These are phyloP conservation scores for Chaetodon trifasciatus DNA, from an alignment of 2,797 vertebrate genomes.

Conservation along the genomic window DNA sequence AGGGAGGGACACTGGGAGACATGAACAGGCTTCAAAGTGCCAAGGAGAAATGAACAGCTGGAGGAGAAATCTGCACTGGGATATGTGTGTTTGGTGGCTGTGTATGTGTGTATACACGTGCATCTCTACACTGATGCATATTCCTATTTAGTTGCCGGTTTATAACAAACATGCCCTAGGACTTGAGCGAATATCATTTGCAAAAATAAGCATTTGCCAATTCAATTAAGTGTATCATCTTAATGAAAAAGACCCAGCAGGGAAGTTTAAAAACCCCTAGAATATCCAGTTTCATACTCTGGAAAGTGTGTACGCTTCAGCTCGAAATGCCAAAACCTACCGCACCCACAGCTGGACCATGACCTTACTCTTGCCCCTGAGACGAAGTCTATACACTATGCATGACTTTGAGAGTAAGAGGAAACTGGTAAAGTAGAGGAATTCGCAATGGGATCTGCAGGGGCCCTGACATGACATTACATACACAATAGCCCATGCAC, in stretches of 20 bases:
- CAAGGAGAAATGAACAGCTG: conserved; percentile 82
- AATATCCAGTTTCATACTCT: conserved; percentile 28
- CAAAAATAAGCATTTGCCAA: conserved; percentile 77
- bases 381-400: conserved; percentile 49
- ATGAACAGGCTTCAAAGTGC: conserved; percentile 81
- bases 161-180: conserved; percentile 75
- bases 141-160: conserved; percentile 68
- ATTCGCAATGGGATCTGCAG: conserved; percentile 49
- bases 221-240: conserved; percentile 72
- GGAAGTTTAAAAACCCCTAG: conserved; percentile 25
- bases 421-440: conserved; percentile 45
- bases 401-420: conserved; percentile 44
- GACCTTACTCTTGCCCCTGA: conserved; percentile 28
- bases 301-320: conserved; percentile 15
- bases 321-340: conserved; percentile 17
- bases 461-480: conserved; percentile 57
- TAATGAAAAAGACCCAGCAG: conserved; percentile 61
- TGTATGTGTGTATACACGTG: conserved; percentile 31
- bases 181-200: conserved; percentile 71
- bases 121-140: conserved; percentile 68
- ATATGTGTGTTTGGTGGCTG: conserved; percentile 43
- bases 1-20: conserved; percentile 75
- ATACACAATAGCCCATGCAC: conserved; percentile 46
- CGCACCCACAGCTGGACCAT: conserved; percentile 24
- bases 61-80: conserved; percentile 76